Evolutionary conservation across 2,113 vertebrate genomes (phyloP).

Genomic region (Psophia crepitans): DNA sequence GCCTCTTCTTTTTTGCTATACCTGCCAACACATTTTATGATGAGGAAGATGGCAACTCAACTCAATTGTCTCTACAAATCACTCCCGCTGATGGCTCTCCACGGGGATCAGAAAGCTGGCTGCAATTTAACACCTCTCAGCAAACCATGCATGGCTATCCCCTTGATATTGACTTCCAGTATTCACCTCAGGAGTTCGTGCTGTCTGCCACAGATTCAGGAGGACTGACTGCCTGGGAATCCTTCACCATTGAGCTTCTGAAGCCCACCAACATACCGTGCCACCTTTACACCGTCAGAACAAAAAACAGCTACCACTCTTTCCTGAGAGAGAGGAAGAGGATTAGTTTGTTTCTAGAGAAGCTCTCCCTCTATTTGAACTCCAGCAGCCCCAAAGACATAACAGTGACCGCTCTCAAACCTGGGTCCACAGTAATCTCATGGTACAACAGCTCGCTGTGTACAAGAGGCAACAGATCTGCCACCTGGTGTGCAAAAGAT

Average conservation of each 20-base stretch:
- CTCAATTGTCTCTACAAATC: slow-evolving; percentile 44
- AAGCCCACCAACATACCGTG: not conserved
- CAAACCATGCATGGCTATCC: slow-evolving; percentile 43
- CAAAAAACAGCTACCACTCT: slow-evolving; percentile 56
- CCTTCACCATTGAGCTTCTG: slow-evolving; percentile 43
- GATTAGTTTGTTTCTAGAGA: slow-evolving; percentile 52
- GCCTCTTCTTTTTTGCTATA: slow-evolving; percentile 54
- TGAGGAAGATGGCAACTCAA: slow-evolving; percentile 62
- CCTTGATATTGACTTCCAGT: slow-evolving; percentile 53
- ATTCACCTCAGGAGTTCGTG: slow-evolving; percentile 55
- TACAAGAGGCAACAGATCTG: not conserved
- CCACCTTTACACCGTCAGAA: slow-evolving; percentile 43
- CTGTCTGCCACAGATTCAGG: slow-evolving; percentile 42
- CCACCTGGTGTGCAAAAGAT: not conserved
- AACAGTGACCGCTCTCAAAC: not conserved
- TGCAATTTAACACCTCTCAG: slow-evolving; percentile 30
- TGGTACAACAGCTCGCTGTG: slow-evolving; percentile 54
- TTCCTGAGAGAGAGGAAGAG: slow-evolving; percentile 48
- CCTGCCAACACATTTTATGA: slow-evolving; percentile 55
- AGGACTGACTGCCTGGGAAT: slow-evolving; percentile 16
- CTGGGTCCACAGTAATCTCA: slow-evolving; percentile 51
- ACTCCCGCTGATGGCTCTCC: slow-evolving; percentile 10
- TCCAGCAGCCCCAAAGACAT: not conserved
- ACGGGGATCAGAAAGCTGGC: slow-evolving; percentile 13
- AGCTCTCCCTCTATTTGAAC: slow-evolving; percentile 56